Percentiles rank a stretch among this genome's conserved stretches.
These are phyloP conservation scores for Orbicella faveolata DNA, from an alignment of 64 coral and sea anemone genomes.

Conservation along the genomic window DNA sequence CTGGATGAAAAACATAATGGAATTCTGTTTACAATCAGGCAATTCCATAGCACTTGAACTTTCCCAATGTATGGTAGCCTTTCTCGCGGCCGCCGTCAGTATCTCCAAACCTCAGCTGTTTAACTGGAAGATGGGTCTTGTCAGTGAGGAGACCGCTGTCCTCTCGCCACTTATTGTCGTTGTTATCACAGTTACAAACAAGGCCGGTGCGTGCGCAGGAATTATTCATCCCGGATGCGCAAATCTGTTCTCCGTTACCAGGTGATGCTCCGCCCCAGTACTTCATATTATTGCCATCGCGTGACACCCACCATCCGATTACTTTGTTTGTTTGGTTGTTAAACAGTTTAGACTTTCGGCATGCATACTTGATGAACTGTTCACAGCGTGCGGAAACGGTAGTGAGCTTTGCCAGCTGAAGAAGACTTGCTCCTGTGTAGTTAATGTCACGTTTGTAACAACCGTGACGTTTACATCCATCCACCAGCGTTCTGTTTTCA, in stretches of 20 bases:
- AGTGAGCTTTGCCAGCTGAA: neutral
- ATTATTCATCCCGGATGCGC: neutral
- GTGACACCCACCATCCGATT: constrained; percentile 1
- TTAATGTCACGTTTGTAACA: neutral
- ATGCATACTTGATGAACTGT: constrained; percentile 28
- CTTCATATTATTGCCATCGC: neutral
- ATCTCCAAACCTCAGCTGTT: neutral
- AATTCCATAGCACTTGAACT: neutral
- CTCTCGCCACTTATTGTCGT: neutral
- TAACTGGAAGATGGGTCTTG: neutral
- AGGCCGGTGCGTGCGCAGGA: neutral
- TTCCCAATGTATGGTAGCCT: neutral
- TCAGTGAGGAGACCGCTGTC: neutral
- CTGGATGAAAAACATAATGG: neutral
- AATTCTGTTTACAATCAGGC: neutral
- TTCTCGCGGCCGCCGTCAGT: neutral
- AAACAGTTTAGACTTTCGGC: neutral
- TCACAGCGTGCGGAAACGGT: neutral
- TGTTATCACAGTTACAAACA: neutral
- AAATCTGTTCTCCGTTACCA: neutral
- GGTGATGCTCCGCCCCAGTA: neutral
- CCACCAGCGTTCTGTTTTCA: constrained; percentile 32
- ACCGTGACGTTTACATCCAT: neutral
- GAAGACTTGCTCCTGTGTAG: neutral
- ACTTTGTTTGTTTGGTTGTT: neutral